These are phyloP conservation scores for Gadus chalcogrammus DNA, from an alignment of 2,113 vertebrate genomes.

Conservation along the genomic window DNA sequence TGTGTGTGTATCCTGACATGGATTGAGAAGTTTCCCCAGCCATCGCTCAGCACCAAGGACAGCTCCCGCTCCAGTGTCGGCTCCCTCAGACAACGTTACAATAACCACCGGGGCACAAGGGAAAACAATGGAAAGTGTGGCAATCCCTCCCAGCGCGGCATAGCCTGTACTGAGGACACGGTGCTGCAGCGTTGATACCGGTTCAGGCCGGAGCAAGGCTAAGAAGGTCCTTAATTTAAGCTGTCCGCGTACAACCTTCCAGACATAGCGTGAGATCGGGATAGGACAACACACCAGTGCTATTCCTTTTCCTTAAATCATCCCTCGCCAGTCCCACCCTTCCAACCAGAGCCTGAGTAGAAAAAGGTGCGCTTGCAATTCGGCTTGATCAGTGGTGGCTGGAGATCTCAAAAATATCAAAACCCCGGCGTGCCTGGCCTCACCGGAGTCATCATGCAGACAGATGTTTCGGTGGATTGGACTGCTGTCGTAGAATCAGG, in stretches of 20 bases:
- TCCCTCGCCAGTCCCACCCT: too few species aligned
- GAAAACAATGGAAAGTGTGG: not conserved
- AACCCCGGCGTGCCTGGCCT: conserved; percentile 40
- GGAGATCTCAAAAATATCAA: conserved; percentile 24
- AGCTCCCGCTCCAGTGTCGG: not conserved
- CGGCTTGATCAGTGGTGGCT: too few species aligned
- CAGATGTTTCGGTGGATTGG: conserved; percentile 38
- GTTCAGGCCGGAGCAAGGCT: conserved; percentile 13
- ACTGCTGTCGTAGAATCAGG: conserved; percentile 31
- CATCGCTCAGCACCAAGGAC: conserved; percentile 15
- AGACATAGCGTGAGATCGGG: not conserved
- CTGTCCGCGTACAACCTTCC: not conserved
- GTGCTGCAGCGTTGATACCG: conserved; percentile 15
- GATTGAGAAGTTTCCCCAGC: not conserved
- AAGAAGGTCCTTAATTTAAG: not conserved
- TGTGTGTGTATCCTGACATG: not conserved
- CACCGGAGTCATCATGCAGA: conserved; percentile 42
- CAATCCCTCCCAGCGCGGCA: too few species aligned
- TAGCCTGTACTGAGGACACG: not conserved
- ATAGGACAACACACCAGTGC: too few species aligned
- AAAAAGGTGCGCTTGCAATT: too few species aligned
- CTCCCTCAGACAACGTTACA: not conserved
- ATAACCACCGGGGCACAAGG: not conserved
- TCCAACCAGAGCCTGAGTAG: too few species aligned
- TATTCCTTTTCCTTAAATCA: too few species aligned